Percentiles rank a stretch among this genome's conserved stretches.
Evolutionary conservation across 2,888 invertebrate genomes (phyloP).

Genomic region (Tineola bisselliella): DNA sequence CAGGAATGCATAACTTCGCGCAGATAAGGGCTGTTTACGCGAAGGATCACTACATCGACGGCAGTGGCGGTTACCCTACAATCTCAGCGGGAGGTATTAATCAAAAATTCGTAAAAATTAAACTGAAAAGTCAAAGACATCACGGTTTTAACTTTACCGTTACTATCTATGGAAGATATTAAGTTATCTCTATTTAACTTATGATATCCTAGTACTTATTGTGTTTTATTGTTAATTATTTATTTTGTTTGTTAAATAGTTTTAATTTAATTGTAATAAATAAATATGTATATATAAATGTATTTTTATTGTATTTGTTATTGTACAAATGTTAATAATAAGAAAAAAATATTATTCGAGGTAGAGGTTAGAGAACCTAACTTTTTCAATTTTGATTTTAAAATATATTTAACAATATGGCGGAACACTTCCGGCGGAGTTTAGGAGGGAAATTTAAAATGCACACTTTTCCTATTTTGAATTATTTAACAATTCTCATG

Average conservation of each 20-base stretch:
- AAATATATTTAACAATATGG: too few relatives aligned
- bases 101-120: slow-evolving; percentile 47
- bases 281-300: too few relatives aligned
- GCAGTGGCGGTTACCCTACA: slow-evolving; percentile 45
- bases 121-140: slow-evolving; percentile 50
- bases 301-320: too few relatives aligned
- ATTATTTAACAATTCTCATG: too few relatives aligned
- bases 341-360: too few relatives aligned
- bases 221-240: background rate
- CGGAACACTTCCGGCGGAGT: too few relatives aligned
- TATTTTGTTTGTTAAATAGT: background rate
- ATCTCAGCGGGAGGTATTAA: slow-evolving; percentile 51
- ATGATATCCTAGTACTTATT: slow-evolving; percentile 22
- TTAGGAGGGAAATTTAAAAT: too few relatives aligned
- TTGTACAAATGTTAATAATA: too few relatives aligned
- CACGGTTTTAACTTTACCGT: slow-evolving; percentile 53
- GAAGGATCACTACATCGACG: slow-evolving; percentile 44
- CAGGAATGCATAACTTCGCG: slow-evolving; percentile 43
- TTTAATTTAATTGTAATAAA: too few relatives aligned
- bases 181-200: slow-evolving; percentile 16
- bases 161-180: slow-evolving; percentile 52
- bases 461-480: too few relatives aligned
- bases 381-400: too few relatives aligned
- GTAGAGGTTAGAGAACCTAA: too few relatives aligned
- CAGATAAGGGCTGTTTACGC: slow-evolving; percentile 42